phyloP scores from a whole-genome alignment of 1,140 invertebrate genomes.

The Papilio xuthus region DNA sequence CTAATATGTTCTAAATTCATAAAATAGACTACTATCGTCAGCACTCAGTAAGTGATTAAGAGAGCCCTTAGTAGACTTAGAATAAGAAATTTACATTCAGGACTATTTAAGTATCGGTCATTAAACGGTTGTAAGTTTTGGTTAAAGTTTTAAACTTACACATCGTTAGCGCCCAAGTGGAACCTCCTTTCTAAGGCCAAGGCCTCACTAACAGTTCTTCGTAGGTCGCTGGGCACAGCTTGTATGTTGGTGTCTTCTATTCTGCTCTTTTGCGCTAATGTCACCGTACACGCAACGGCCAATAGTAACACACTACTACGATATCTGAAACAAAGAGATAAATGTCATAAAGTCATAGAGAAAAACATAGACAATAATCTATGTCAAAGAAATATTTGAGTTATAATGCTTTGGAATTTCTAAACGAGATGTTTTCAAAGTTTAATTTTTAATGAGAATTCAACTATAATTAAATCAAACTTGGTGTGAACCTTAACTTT shows the following conservation, averaged over 20 bases:
- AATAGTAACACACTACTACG: slow-evolving; percentile 62
- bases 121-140: not conserved
- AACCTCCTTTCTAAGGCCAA: slow-evolving; percentile 70
- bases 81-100: too few species aligned
- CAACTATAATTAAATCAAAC: too few species aligned
- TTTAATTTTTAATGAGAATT: too few species aligned
- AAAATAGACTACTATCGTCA: too few species aligned
- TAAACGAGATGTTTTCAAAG: too few species aligned
- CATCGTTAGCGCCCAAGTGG: slow-evolving; percentile 62
- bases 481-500: too few species aligned
- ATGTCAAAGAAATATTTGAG: not conserved
- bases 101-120: too few species aligned
- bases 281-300: slow-evolving; percentile 50
- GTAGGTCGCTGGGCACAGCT: slow-evolving; percentile 70
- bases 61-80: too few species aligned
- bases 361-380: too few species aligned
- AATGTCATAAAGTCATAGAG: not conserved
- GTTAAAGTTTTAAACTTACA: slow-evolving; percentile 51
- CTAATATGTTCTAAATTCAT: too few species aligned
- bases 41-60: too few species aligned
- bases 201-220: slow-evolving; percentile 70
- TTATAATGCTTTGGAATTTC: too few species aligned
- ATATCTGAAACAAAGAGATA: slow-evolving; percentile 65
- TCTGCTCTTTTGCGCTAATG: slow-evolving; percentile 62
- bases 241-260: slow-evolving; percentile 65